Conservation (phyloP, 2,888 invertebrate species). For the Physocephala rufipes region DNA sequence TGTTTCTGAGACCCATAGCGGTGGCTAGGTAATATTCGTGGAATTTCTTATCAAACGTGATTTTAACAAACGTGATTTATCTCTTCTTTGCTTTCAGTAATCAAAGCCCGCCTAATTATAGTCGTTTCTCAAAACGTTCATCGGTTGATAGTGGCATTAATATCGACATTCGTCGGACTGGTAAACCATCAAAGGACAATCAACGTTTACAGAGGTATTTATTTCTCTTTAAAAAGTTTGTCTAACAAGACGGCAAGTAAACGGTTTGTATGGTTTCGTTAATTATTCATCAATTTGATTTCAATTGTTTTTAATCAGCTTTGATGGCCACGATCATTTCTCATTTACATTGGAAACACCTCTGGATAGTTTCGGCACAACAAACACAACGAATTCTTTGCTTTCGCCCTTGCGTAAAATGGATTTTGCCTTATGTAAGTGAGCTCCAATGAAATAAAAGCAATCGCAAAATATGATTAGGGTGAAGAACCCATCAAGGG, state of each 20-base stretch:
- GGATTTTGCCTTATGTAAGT: constrained; percentile 89
- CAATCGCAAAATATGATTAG: not conserved
- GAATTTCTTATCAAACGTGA: too few relatives aligned
- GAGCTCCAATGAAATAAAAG: constrained; percentile 40
- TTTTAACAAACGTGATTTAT: too few relatives aligned
- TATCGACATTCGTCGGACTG: constrained; percentile 70
- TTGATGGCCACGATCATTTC: constrained; percentile 66
- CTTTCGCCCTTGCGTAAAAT: constrained; percentile 75
- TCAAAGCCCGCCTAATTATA: constrained; percentile 63
- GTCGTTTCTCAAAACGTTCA: constrained; percentile 74
- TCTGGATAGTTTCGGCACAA: constrained; percentile 54
- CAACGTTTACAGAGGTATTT: constrained; percentile 59
- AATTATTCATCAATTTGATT: not conserved
- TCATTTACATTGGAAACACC: constrained; percentile 65
- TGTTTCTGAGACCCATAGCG: constrained; percentile 76
- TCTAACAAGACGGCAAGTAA: not conserved
- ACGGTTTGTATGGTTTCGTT: not conserved
- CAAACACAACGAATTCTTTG: constrained; percentile 57
- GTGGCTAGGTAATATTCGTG: constrained; percentile 71
- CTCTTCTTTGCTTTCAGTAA: constrained; percentile 50
- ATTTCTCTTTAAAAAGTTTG: not conserved
- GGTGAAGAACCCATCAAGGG: not conserved
- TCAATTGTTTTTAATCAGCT: constrained; percentile 45
- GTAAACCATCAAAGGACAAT: constrained; percentile 67
- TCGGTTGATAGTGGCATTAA: constrained; percentile 84